phyloP scores from a whole-genome alignment of 2,113 vertebrate species.

The Jacana jacana region DNA sequence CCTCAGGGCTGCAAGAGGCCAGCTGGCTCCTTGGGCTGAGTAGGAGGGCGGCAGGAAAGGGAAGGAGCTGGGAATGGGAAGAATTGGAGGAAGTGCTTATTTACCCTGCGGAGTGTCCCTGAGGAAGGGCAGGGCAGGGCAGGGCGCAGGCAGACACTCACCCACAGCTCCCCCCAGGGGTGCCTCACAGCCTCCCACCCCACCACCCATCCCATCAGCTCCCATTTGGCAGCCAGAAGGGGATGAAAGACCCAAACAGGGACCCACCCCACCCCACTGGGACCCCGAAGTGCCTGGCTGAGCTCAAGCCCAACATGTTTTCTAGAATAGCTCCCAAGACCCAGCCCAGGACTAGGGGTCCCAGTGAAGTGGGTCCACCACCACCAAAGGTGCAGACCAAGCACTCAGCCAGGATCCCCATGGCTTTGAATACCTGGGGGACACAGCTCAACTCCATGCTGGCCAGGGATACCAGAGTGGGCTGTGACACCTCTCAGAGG shows the following conservation, averaged over 20 bases:
- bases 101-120: slow-evolving; percentile 22
- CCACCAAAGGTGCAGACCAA: not conserved
- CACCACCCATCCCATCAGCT: not conserved
- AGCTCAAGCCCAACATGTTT: not conserved
- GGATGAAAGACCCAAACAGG: not conserved
- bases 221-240: not conserved
- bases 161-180: not conserved
- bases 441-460: rapidly evolving
- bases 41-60: slow-evolving; percentile 49
- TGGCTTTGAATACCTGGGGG: not conserved
- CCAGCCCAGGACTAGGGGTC: not conserved
- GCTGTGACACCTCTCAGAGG: not conserved
- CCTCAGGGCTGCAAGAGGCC: not conserved
- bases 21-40: not conserved
- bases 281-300: not conserved
- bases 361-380: not conserved
- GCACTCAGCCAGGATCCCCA: not conserved
- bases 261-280: not conserved
- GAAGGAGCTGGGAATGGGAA: slow-evolving; percentile 54
- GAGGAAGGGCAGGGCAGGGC: slow-evolving; percentile 48
- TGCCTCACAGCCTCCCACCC: not conserved
- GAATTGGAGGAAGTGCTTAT: slow-evolving; percentile 65
- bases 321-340: not conserved
- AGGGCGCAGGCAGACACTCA: not conserved
- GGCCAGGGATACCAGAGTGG: not conserved